Base-by-base conservation (phyloP, 2,888 invertebrate genomes). In the Hypomecis atomaria region DNA sequence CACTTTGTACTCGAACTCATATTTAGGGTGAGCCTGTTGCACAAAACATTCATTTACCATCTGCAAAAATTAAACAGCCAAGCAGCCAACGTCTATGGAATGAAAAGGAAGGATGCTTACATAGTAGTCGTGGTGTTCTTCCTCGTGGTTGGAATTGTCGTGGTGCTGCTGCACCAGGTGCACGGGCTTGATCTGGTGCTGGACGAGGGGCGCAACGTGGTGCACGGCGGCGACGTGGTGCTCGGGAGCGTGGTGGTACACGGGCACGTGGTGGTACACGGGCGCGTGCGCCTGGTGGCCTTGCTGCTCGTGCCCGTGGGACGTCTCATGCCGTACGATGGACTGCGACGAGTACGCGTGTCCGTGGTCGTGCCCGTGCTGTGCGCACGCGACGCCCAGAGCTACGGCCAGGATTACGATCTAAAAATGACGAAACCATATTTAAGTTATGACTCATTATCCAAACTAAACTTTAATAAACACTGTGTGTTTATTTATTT, bases 301-400 rank as follows among this genome's bases (percentile, higher is more conserved):
- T 0, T 60, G 60, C 38, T 52, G 52, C 59, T 59, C 38, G 43
- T 65, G 63, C 56, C 70, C 67, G 36, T 76, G 76, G 6, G 75
- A 64, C 8, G 75, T 65, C 23, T 78, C 80, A 70, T 74, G 80
- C 33, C 72, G 71, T 40, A 75, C 70, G 65, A 80, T 77, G 62
- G 76, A 83, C 63, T 81, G 79, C 9, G 82, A 79, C 37, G 78
- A 81, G 59, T 75, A 64, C 47, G 83, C 77, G 57, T 78, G 78
- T 37, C 82, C 77, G 49, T 84, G 82, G 34, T 70, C 66, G 47
- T 70, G 65, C 1, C 65, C 67, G 43, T 85, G 75, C 67, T 84
- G 81, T 38, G 81, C 82, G 55, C 65, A 77, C n/a, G 71, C 82
- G 38, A 71, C 76, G 10, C 76, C 62, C 38, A 79, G 42, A 6